phyloP scores from a whole-genome alignment of 2,888 invertebrate species.

The Aelia acuminata region DNA sequence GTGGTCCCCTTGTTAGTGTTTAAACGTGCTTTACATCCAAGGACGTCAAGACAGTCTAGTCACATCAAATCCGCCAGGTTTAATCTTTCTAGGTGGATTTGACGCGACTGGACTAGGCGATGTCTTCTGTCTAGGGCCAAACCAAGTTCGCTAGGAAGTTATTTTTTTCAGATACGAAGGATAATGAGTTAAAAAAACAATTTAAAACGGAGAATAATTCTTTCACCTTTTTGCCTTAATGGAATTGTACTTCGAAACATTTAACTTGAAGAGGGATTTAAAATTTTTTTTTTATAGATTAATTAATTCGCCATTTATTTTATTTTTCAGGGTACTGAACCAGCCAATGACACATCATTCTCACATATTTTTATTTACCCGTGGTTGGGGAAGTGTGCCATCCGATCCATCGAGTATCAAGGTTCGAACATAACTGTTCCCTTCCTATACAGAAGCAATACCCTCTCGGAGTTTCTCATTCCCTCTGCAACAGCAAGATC shows the following conservation, averaged over 20 bases:
- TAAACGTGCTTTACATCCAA: too few relatives aligned
- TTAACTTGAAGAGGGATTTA: not conserved
- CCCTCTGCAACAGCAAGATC: conserved; percentile 56
- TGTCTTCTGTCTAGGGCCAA: too few relatives aligned
- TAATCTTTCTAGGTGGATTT: too few relatives aligned
- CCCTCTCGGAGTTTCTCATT: conserved; percentile 54
- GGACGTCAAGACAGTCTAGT: too few relatives aligned
- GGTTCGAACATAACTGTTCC: conserved; percentile 42
- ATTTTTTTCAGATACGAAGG: too few relatives aligned
- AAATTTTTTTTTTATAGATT: not conserved
- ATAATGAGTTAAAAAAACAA: too few relatives aligned
- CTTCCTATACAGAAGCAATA: conserved; percentile 48
- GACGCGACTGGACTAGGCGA: too few relatives aligned
- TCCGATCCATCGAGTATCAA: conserved; percentile 46
- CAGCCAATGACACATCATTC: conserved; percentile 5
- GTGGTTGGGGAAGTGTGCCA: conserved; percentile 56
- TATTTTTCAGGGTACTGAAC: conserved; percentile 29
- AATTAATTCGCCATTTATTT: not conserved
- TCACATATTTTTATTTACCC: conserved; percentile 45
- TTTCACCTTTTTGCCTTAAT: not conserved
- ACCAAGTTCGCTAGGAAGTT: too few relatives aligned
- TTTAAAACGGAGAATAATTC: not conserved
- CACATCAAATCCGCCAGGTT: too few relatives aligned
- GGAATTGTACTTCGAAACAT: not conserved
- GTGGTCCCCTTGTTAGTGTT: too few relatives aligned